A percentile compares a stretch with the other conserved stretches of the same genome.
phyloP scores from a whole-genome alignment of 2,113 vertebrate species.

The Etia nguti region DNA sequence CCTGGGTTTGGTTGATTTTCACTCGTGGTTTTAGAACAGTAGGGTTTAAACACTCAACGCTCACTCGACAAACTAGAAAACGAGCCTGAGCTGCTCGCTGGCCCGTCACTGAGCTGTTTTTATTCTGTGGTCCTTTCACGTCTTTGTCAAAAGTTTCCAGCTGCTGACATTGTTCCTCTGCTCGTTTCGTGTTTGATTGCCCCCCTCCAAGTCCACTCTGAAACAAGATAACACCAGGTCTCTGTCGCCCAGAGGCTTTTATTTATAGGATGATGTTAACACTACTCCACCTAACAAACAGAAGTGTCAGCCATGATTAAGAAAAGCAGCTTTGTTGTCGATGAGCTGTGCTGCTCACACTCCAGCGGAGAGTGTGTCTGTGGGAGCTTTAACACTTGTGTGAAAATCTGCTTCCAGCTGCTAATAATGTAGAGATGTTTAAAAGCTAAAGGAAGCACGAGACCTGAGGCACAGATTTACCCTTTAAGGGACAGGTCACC shows the following conservation, averaged over 20 bases:
- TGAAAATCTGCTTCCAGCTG: neutral
- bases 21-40: neutral
- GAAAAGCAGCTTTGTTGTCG: neutral
- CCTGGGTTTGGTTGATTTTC: neutral
- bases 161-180: neutral
- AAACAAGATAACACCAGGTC: neutral
- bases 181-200: neutral
- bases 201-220: neutral
- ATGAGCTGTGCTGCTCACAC: neutral
- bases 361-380: neutral
- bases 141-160: neutral
- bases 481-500: neutral
- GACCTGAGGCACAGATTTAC: neutral
- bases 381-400: neutral
- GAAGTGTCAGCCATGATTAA: neutral
- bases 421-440: neutral
- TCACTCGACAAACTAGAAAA: neutral
- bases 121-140: neutral
- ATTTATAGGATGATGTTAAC: neutral
- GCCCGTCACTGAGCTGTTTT: neutral
- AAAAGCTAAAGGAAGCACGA: neutral
- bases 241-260: neutral
- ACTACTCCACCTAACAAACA: neutral
- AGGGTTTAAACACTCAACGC: neutral
- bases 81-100: neutral